A percentile compares a stretch with the other conserved stretches of the same genome.
Conservation (phyloP, 2,888 invertebrate genomes). For the Plebejus anna region DNA sequence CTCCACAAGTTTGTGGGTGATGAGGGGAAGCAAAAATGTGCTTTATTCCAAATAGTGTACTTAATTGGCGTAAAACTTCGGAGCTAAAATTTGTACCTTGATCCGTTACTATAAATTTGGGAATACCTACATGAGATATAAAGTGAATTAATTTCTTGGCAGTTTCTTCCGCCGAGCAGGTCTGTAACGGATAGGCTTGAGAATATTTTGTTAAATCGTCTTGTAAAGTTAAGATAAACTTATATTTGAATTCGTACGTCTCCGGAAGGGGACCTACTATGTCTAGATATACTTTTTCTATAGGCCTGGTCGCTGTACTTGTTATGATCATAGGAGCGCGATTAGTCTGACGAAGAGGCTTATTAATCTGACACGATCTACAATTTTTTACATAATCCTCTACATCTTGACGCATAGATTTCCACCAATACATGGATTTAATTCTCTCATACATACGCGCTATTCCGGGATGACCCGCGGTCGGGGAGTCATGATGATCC, state of each 20-base stretch:
- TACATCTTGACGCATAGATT: not conserved
- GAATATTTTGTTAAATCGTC: slow-evolving; percentile 22
- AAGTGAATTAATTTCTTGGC: not conserved
- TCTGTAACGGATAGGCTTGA: slow-evolving; percentile 13
- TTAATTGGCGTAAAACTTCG: slow-evolving; percentile 11
- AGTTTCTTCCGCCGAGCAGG: slow-evolving; percentile 23
- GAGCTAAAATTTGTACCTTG: slow-evolving; percentile 26
- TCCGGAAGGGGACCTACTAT: slow-evolving; percentile 14
- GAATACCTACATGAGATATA: slow-evolving; percentile 21
- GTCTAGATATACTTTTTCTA: slow-evolving; percentile 23
- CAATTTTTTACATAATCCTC: not conserved
- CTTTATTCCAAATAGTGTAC: slow-evolving; percentile 17
- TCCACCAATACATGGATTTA: slow-evolving; percentile 16
- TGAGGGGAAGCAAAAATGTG: not conserved
- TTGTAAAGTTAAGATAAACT: slow-evolving; percentile 19
- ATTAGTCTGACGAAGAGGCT: not conserved
- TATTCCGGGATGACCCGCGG: slow-evolving; percentile 7
- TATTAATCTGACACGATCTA: not conserved
- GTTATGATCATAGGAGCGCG: slow-evolving; percentile 22
- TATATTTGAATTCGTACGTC: slow-evolving; percentile 18
- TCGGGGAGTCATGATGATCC: not conserved
- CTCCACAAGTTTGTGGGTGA: slow-evolving; percentile 10
- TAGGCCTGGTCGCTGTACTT: slow-evolving; percentile 12
- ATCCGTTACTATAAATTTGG: slow-evolving; percentile 16
- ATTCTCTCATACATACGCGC: slow-evolving; percentile 17